Base-by-base conservation (phyloP, 2,113 vertebrate species). In the Scomber scombrus region DNA sequence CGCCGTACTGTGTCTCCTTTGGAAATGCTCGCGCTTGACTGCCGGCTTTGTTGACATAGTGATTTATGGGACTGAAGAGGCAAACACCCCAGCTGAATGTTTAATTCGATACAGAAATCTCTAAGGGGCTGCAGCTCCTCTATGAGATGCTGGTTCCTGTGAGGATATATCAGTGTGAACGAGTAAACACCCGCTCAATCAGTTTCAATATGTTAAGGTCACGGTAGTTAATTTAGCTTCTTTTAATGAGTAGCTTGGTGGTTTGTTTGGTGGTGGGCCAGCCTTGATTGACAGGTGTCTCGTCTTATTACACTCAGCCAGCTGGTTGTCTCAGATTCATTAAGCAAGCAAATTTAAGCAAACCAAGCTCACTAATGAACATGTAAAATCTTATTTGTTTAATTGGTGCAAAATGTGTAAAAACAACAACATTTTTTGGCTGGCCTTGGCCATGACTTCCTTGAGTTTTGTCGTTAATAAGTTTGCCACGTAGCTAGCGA, bases 41-140 rank as follows among this genome's bases (percentile, higher is more conserved):
- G 60, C 47, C 18, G 47, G 43, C 40, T 45, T 75, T 69, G 66
- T 86, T 76, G 68, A 60, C 73, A 45, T 4, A 18, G 31, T 87
- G 78, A 91, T 84, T 87, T 65, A 77, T 85, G 63, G 57, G 47
- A 76, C 50, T 75, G 46, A 5, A 21, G 2, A 7, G 8, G 77
- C 47, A 58, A 86, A 71, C 43, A 19, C 63, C 61, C 34, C 4
- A 0, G 43, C 51, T 31, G 52, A 70, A 79, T 71, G 82, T 84
- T 61, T 58, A 77, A 85, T 84, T 82, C 3, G 13, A 61, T 55
- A 18, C 14, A 16, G 43, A 40, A 75, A 46, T 78, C 75, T 65
- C 82, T 7, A 3, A 71, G 58, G 70, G 68, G 23, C 23, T 11
- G 54, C 40, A 40, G 23, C 40, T 47, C 21, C 16, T 57, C 15